Evolutionary conservation across 2,888 invertebrate genomes (phyloP), one percentile per base, ranked within the genome.

Genomic region (Eretmocerus hayati): DNA sequence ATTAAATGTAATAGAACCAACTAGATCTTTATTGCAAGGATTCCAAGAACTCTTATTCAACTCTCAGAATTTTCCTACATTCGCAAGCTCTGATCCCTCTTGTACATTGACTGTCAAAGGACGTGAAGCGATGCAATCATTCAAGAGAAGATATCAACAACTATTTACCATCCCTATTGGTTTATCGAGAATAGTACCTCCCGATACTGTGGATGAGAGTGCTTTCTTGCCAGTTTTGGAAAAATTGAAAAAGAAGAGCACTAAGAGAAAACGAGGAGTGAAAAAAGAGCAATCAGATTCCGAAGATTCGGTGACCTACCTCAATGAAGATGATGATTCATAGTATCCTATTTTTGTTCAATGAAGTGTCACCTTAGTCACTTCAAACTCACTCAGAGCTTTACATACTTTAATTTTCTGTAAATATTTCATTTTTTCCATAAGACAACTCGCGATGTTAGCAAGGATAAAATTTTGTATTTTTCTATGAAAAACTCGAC

Each of bases 81-180:
- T 38, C 9, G 20, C 26, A 22, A 23, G 9, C 20, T 21, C 18
- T 11, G 13, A 42, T 39, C 4, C n/a, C 11, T 19, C 48, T 42
- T 13, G 23, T 15, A 40, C 37, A 41, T 26, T 54, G 6, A 40
- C 44, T 42, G 15, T 41, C 1, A 50, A 33, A 40, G 58, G 58
- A 8, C 55, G 53, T n/a, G 37, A 44, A 8, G 60, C 62, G 18
- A 51, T 63, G 16, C 30, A 53, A 26, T 30, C 58, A 37, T 56
- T 71, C 5, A 62, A 57, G 51, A 57, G 42, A 23, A 61, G 71
- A 15, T 57, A 68, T 13, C 23, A 60, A 19, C 60, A 61, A 36
- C 56, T 71, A 32, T 69, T 69, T 42, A 62, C 62, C 40, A 62
- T 63, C 53, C 68, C 70, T 1, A 57, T 66, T 51, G 61, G 60